Evolutionary conservation across 1,140 invertebrate species (phyloP).

Genomic region (Pomacea maculata): DNA sequence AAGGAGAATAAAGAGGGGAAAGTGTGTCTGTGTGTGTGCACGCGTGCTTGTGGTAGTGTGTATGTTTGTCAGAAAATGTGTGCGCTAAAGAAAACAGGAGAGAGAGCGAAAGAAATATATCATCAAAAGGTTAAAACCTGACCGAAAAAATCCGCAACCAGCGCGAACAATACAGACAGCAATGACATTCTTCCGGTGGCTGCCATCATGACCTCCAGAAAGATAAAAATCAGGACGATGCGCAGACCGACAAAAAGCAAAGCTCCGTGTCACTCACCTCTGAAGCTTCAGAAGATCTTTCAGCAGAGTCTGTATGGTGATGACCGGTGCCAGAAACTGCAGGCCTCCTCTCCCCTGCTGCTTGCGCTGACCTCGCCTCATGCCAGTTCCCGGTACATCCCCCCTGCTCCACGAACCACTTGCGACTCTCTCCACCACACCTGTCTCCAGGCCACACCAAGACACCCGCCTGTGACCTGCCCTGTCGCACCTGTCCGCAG

Average conservation of each 20-base stretch:
- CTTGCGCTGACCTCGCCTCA: slow-evolving; percentile 17
- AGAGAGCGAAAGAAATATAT: not conserved
- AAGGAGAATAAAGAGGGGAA: no score
- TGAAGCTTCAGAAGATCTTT: slow-evolving; percentile 21
- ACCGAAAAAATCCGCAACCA: not conserved
- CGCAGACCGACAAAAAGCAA: no score
- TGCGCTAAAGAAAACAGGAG: not conserved
- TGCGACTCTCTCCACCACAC: not conserved
- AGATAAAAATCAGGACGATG: no score
- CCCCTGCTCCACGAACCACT: not conserved
- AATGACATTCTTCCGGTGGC: not conserved
- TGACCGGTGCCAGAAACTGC: slow-evolving; percentile 15
- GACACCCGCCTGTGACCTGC: no score
- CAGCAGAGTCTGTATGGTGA: slow-evolving; percentile 15
- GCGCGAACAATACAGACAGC: not conserved
- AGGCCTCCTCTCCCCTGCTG: slow-evolving; percentile 22
- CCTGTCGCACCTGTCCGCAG: no score
- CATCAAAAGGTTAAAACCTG: not conserved
- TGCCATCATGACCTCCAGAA: no score
- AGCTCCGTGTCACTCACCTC: not conserved
- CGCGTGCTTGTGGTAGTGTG: not conserved
- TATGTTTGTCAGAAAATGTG: not conserved
- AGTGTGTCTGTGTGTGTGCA: not conserved
- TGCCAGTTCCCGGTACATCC: slow-evolving; percentile 4
- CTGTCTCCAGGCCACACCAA: not conserved